Evolutionary conservation across 2,888 invertebrate species (phyloP).

Genomic region (Acanthoscelides obtectus): DNA sequence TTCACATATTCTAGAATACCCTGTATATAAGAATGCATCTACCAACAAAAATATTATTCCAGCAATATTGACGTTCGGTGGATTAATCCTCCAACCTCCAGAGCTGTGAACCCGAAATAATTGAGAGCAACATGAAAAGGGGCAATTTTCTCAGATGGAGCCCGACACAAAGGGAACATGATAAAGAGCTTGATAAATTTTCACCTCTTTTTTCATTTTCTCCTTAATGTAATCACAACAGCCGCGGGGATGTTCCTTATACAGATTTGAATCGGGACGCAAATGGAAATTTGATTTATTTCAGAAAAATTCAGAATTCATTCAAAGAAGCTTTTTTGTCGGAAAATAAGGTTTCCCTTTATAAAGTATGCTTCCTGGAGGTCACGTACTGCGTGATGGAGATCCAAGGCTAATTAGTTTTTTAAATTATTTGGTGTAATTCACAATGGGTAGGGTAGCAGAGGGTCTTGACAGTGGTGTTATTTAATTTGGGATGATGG

Average conservation of each 20-base stretch:
- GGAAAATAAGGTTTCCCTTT: neutral
- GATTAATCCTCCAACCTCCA: neutral
- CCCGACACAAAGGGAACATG: neutral
- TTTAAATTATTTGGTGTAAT: neutral
- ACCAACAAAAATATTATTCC: neutral
- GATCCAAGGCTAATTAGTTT: neutral
- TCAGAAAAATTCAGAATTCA: neutral
- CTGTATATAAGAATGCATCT: too few relatives aligned
- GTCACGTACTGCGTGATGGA: neutral
- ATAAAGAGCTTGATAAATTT: neutral
- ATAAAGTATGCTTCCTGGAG: neutral
- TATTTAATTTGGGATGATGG: too few relatives aligned
- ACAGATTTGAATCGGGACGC: neutral
- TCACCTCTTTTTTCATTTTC: neutral
- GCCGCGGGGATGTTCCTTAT: neutral
- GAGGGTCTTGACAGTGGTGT: neutral
- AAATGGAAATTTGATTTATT: neutral
- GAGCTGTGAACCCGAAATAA: neutral
- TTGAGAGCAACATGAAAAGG: neutral
- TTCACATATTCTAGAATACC: too few relatives aligned
- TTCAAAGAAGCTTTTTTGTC: neutral
- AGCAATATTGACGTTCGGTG: neutral
- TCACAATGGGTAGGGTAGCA: neutral
- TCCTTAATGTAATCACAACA: neutral
- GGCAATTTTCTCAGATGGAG: neutral